Evolutionary conservation across 1,140 invertebrate species (phyloP).

Genomic region (Aporrectodea caliginosa): DNA sequence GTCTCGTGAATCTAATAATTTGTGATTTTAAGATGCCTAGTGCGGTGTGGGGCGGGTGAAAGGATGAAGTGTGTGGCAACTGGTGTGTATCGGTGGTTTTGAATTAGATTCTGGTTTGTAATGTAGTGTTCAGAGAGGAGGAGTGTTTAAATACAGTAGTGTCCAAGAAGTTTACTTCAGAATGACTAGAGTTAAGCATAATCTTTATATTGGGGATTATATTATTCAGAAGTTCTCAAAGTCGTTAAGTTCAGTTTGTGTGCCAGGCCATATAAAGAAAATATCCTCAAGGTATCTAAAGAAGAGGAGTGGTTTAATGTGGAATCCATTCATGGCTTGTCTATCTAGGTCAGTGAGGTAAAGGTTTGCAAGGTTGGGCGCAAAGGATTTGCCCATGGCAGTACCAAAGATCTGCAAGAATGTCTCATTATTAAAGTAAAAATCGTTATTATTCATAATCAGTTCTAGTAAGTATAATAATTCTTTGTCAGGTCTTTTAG

Average conservation of each 20-base stretch:
- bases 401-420: not conserved
- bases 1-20: conserved; percentile 8
- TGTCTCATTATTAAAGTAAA: not conserved
- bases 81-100: not conserved
- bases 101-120: not conserved
- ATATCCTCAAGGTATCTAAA: conserved; percentile 3
- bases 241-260: not conserved
- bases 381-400: conserved; percentile 8
- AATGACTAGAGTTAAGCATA: not conserved
- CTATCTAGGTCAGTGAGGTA: not conserved
- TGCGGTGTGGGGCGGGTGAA: conserved; percentile 6
- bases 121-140: not conserved
- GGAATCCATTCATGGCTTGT: not conserved
- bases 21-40: conserved; percentile 18
- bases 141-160: not conserved
- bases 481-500: not conserved
- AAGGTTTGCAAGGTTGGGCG: not conserved
- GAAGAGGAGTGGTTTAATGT: not conserved
- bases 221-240: not conserved
- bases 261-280: not conserved
- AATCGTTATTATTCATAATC: conserved; percentile 1
- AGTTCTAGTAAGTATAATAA: not conserved
- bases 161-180: not conserved
- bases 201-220: not conserved
- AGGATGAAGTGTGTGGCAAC: not conserved